These are phyloP conservation scores for Sorex araneus DNA, from an alignment of 2,113 vertebrate genomes.

Conservation along the genomic window DNA sequence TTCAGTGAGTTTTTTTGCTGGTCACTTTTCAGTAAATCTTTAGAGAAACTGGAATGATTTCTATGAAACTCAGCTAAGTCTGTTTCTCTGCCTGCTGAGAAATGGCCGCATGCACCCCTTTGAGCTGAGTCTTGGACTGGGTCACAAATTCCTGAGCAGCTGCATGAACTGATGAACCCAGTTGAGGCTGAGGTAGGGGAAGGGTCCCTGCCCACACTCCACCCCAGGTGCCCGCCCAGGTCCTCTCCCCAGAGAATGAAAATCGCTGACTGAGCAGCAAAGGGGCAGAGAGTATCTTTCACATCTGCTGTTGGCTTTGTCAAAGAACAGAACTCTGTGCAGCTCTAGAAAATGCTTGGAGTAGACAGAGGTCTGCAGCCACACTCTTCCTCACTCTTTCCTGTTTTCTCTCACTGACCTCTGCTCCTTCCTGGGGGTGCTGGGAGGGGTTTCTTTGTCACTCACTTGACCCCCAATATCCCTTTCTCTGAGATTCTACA, in stretches of 20 bases:
- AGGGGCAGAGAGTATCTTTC: conserved; percentile 22
- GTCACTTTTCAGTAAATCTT: background rate
- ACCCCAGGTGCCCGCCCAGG: background rate
- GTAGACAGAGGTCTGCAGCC: background rate
- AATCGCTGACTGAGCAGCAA: conserved; percentile 54
- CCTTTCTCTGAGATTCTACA: background rate
- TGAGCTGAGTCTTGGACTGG: background rate
- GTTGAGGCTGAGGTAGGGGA: too few relatives aligned
- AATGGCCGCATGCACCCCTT: rapidly evolving
- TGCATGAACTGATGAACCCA: too few relatives aligned
- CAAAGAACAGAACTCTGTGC: conserved; percentile 49
- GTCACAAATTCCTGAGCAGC: too few relatives aligned
- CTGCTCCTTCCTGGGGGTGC: background rate
- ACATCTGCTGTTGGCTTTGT: conserved; percentile 58
- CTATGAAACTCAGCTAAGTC: background rate
- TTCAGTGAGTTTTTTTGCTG: too few relatives aligned
- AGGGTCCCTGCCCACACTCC: conserved; percentile 50
- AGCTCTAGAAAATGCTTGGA: background rate
- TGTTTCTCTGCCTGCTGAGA: background rate
- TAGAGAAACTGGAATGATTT: conserved; percentile 9
- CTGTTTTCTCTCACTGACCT: conserved; percentile 10
- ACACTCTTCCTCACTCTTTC: background rate
- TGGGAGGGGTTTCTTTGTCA: background rate
- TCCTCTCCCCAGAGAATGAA: conserved; percentile 4
- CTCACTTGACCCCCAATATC: background rate